A percentile compares a stretch with the other conserved stretches of the same genome.
Conservation (phyloP, 2,797 vertebrate genomes). For the Percopsis omiscomaycus region DNA sequence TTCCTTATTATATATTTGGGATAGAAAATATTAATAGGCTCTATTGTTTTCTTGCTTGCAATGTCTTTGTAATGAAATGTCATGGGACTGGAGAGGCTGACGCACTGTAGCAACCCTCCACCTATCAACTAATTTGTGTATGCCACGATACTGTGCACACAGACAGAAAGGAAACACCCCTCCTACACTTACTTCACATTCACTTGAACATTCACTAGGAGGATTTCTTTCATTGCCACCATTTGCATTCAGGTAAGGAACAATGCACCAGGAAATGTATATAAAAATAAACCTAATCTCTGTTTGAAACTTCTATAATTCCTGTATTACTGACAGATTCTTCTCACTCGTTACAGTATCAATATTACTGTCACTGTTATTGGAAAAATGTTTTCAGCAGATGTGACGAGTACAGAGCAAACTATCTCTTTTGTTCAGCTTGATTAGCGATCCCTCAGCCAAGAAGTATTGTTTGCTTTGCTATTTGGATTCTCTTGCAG, state of each 20-base stretch:
- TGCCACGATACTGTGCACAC: conserved; percentile 37
- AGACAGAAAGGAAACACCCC: conserved; percentile 2
- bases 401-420: no score
- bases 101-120: conserved; percentile 17
- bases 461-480: conserved; percentile 33
- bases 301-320: neutral
- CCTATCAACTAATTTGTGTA: conserved; percentile 38
- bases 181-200: conserved; percentile 30
- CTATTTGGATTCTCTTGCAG: neutral
- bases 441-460: neutral
- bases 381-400: no score
- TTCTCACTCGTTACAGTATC: no score
- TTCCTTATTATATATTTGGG: neutral
- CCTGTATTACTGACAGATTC: no score
- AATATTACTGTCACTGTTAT: no score
- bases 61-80: conserved; percentile 17
- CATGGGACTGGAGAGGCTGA: conserved; percentile 21
- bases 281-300: neutral
- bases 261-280: neutral
- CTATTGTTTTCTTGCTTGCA: neutral
- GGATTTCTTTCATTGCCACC: conserved; percentile 6
- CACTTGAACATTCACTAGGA: conserved; percentile 23
- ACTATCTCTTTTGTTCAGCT: no score
- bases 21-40: neutral
- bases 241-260: conserved; percentile 33